Evolutionary conservation across 2,888 invertebrate species (phyloP), one percentile per base, ranked within the genome.

Genomic region (Odontomyia ornata): DNA sequence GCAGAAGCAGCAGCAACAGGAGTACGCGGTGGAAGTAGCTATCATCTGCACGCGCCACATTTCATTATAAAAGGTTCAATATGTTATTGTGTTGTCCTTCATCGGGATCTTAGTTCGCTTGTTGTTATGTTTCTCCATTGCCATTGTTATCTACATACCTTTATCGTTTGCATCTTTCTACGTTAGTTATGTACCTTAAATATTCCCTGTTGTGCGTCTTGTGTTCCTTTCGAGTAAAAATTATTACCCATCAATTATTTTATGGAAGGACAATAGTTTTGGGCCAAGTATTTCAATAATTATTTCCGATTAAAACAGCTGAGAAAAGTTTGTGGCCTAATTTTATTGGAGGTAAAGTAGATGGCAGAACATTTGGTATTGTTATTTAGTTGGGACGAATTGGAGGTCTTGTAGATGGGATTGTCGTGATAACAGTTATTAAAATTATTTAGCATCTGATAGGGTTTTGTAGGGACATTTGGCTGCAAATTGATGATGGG

Each of bases 41-140:
- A 65, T 65, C 65, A 65, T 65, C 65, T 65, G 65, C 65, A 65
- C 65, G 65, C 65, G 65, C 36, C 65, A 13, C n/a, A 21, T 43
- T 65, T 36, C 27, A 36, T 36, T 65, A 65, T 7, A 36, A n/a
- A 65, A 21, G 36, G 36, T 30, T 18, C 36, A 15, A 30, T n/a
- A 30, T 18, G 36, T 65, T 65, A 36, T 65, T 65, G 65, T 30
- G 36, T 7, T 65, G 65, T 65, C 65, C 65, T 65, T 65, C 30
- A 36, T 65, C 36, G 65, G 21, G 36, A 65, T 30, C 60, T 18
- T 36, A 36, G 36, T 3, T 5, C 36, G 3, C 5, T 36, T 36
- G 36, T 36, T 36, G 36, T n/a, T n/a, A n/a, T n/a, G n/a, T 36
- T 21, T 65, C n/a, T 36, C n/a, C 1, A 36, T 36, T 52, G 52